phyloP scores from a whole-genome alignment of 1,140 invertebrate species.

The Anastrepha obliqua region DNA sequence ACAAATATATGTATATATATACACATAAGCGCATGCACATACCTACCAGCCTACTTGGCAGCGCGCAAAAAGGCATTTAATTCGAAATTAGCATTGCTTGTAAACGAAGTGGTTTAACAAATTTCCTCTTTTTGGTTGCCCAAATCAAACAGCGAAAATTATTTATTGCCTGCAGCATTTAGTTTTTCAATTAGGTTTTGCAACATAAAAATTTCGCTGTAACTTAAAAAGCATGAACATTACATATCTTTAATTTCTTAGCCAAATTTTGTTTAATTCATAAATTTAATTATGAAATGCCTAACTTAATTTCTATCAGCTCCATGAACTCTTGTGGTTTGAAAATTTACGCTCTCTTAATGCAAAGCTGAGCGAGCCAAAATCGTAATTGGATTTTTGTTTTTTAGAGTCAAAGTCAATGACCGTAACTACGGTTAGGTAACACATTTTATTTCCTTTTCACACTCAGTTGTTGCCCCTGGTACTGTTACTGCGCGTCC shows the following conservation, averaged over 20 bases:
- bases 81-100: slow-evolving; percentile 11
- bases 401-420: background rate
- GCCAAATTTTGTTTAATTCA: background rate
- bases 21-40: too few species aligned
- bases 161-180: slow-evolving; percentile 8
- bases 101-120: background rate
- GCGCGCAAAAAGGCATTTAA: background rate
- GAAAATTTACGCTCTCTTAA: too few species aligned
- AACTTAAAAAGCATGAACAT: background rate
- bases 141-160: slow-evolving; percentile 22
- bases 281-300: slow-evolving; percentile 19
- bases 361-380: too few species aligned
- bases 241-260: background rate
- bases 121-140: background rate
- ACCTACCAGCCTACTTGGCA: background rate
- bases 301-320: background rate
- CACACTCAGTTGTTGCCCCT: background rate
- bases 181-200: background rate
- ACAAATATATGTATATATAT: background rate
- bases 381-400: background rate
- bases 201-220: slow-evolving; percentile 7
- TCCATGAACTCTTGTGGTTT: too few species aligned
- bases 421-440: slow-evolving; percentile 16
- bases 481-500: background rate
- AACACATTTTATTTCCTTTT: slow-evolving; percentile 12